These are phyloP conservation scores for Tryphoninae sp. DNA, from an alignment of 2,888 invertebrate genomes.

Conservation along the genomic window DNA sequence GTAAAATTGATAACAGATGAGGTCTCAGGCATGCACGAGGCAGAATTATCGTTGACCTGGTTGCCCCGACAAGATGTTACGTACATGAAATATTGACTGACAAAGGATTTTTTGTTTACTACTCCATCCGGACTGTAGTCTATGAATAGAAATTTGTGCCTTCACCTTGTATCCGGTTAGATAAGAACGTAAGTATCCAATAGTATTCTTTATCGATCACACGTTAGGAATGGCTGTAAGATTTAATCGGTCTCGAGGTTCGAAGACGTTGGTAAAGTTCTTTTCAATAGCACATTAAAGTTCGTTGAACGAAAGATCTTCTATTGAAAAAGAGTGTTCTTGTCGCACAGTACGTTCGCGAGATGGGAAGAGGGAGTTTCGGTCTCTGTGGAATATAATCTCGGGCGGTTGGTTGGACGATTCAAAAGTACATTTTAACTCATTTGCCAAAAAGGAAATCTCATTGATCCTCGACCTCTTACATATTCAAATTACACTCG, in stretches of 20 bases:
- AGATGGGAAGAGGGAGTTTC: slow-evolving; percentile 14
- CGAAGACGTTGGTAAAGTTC: background rate
- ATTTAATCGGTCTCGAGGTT: slow-evolving; percentile 1
- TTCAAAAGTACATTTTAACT: slow-evolving; percentile 67
- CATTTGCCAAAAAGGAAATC: slow-evolving; percentile 66
- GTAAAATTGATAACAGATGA: background rate
- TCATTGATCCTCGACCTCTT: slow-evolving; percentile 68
- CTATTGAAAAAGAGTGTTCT: slow-evolving; percentile 26
- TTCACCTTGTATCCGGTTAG: background rate
- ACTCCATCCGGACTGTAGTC: background rate
- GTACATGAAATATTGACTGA: slow-evolving; percentile 1
- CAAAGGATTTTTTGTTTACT: background rate
- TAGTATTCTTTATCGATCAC: background rate
- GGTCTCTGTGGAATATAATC: slow-evolving; percentile 54
- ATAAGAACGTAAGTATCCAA: background rate
- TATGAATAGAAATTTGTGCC: background rate
- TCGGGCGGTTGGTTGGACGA: slow-evolving; percentile 34
- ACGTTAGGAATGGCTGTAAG: background rate
- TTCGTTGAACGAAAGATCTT: slow-evolving; percentile 24
- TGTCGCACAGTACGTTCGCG: background rate
- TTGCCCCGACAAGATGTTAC: background rate
- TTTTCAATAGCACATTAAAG: slow-evolving; percentile 10
- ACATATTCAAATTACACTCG: slow-evolving; percentile 69
- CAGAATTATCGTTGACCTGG: background rate
- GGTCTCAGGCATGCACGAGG: background rate